Evolutionary conservation across 1,140 invertebrate genomes (phyloP).

Genomic region (Hestina assimilis): DNA sequence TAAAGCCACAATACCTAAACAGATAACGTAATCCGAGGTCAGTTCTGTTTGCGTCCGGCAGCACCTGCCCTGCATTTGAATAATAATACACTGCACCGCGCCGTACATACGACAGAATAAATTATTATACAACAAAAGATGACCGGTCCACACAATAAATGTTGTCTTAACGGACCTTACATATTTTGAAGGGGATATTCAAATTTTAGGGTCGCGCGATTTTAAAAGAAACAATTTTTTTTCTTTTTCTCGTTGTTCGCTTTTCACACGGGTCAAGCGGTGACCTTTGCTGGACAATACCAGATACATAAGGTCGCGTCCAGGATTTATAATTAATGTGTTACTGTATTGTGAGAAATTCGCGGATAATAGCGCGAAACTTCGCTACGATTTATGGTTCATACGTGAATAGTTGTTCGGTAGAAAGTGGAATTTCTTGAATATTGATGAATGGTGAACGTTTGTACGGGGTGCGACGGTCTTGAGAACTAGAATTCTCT

Average conservation of each 20-base stretch:
- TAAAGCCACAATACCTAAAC: neutral
- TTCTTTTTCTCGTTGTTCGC: slow-evolving; percentile 46
- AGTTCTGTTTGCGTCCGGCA: slow-evolving; percentile 51
- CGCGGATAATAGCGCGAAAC: slow-evolving; percentile 62
- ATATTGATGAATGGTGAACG: slow-evolving; percentile 58
- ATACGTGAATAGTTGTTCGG: slow-evolving; percentile 46
- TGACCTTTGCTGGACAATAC: slow-evolving; percentile 68
- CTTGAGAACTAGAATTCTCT: slow-evolving; percentile 47
- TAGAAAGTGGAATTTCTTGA: slow-evolving; percentile 71
- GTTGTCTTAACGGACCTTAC: slow-evolving; percentile 64
- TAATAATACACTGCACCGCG: slow-evolving; percentile 60
- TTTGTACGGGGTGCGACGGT: slow-evolving; percentile 24
- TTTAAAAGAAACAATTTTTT: slow-evolving; percentile 55
- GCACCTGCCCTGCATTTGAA: slow-evolving; percentile 60
- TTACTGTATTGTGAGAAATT: slow-evolving; percentile 51
- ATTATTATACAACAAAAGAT: slow-evolving; percentile 62
- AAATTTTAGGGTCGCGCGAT: slow-evolving; percentile 73
- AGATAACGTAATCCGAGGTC: slow-evolving; percentile 44
- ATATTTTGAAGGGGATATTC: slow-evolving; percentile 62
- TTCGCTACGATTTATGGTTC: slow-evolving; percentile 56
- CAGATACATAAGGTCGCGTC: slow-evolving; percentile 49
- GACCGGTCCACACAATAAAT: slow-evolving; percentile 55
- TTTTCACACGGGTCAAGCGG: slow-evolving; percentile 73
- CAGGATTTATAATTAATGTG: slow-evolving; percentile 74
- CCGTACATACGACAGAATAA: slow-evolving; percentile 62